Conservation (phyloP, 1,140 invertebrate genomes). For the Drosophila pseudoobscura region DNA sequence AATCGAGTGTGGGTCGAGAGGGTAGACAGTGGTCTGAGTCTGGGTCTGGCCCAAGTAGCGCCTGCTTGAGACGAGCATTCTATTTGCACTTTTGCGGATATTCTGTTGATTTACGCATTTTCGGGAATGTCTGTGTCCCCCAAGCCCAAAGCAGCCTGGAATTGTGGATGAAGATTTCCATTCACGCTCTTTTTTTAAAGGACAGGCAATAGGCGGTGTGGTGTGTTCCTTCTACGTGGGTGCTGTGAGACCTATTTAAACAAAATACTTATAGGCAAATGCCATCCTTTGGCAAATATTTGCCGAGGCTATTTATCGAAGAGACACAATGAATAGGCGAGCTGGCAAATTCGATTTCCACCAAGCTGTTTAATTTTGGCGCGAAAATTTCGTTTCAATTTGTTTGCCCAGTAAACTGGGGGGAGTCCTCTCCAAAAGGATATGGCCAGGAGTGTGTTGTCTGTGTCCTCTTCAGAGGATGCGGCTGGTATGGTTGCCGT, state of each 20-base stretch:
- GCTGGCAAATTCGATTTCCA: constrained; percentile 45
- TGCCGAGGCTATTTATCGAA: constrained; percentile 47
- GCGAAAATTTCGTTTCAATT: constrained; percentile 57
- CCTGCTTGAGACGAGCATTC: constrained; percentile 49
- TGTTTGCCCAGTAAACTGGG: constrained; percentile 39
- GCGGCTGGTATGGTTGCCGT: too few relatives aligned
- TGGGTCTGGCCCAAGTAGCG: constrained; percentile 6
- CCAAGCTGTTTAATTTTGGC: constrained; percentile 57
- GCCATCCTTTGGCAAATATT: constrained; percentile 78
- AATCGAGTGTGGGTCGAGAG: background rate
- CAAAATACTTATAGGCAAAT: constrained; percentile 77
- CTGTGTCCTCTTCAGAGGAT: too few relatives aligned
- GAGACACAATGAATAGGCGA: constrained; percentile 24
- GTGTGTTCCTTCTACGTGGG: constrained; percentile 15
- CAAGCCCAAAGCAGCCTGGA: too few relatives aligned
- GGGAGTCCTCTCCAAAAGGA: background rate
- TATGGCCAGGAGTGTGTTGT: too few relatives aligned
- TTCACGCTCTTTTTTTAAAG: constrained; percentile 27
- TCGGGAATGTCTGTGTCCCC: constrained; percentile 50
- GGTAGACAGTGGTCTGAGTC: background rate
- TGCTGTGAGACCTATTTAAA: constrained; percentile 73
- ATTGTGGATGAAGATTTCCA: constrained; percentile 41
- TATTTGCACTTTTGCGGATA: constrained; percentile 75
- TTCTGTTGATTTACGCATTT: constrained; percentile 77
- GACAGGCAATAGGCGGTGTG: constrained; percentile 12